Base-by-base conservation (phyloP, 2,113 vertebrate genomes). In the Rhea americana region DNA sequence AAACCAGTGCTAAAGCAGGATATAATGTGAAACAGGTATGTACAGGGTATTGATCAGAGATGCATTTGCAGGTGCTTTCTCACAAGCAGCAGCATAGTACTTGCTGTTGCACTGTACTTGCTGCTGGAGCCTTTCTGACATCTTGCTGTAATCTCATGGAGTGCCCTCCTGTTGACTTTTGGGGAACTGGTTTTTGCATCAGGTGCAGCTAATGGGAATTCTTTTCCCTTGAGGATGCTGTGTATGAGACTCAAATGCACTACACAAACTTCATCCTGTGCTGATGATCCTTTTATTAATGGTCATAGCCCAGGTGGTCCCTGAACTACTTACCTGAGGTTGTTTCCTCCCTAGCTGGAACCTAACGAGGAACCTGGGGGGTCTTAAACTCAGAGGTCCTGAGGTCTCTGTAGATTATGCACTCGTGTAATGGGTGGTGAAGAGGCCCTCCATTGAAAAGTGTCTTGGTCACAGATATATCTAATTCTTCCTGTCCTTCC, bases 1-100 rank as follows among this genome's bases (percentile, higher is more conserved):
- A 98, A 97, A 98, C 96, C 96, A 98, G 98, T 78, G 97, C 98
- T 97, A 97, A 98, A 98, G 97, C 97, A 96, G 97, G 97, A 88
- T 98, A 96, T 98, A 97, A 98, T 94, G 96, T 98, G 96, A 98
- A 98, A 97, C 98, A 98, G 97, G 97, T 98, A 97, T 51, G 63
- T 65, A 18, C 63, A 91, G 82, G 48, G 20, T 39, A 3, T n/a
- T 55, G 81, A 39, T 30, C 65, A 80, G 85, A 53, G 83, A 25
- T 62, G 19, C 25, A 4, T 3, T 83, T 71, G 67, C 70, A 85
- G 70, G 19, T 76, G 39, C 18, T 77, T 65, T 45, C 80, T 73
- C 7, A 4, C 67, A 61, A 0, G 18, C 82, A 92, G 59, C 83
- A 85, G 76, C 63, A 61, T 21, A 3, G 16, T 26, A 16, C 45